These are phyloP conservation scores for Poeciliopsis occidentalis DNA, from an alignment of 2,113 vertebrate species.

Conservation along the genomic window DNA sequence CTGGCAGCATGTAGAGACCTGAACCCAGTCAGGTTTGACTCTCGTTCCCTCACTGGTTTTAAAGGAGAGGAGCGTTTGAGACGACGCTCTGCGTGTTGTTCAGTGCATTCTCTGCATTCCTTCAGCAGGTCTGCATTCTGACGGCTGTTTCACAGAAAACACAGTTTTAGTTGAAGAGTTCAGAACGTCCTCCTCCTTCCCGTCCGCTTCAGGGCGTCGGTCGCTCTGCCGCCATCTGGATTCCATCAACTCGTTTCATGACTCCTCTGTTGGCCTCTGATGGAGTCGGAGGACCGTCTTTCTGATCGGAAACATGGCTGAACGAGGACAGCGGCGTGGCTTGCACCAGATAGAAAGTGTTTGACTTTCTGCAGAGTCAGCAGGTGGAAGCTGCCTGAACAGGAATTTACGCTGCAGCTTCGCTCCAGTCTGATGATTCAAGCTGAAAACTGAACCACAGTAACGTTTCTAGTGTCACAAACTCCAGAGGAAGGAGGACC, in stretches of 20 bases:
- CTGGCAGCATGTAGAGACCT: too few relatives aligned
- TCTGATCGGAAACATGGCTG: neutral
- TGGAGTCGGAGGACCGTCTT: neutral
- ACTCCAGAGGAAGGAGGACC: too few relatives aligned
- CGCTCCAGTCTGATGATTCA: neutral
- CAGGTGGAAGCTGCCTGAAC: neutral
- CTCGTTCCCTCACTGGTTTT: too few relatives aligned
- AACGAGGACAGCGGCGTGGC: neutral
- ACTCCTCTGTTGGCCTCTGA: neutral
- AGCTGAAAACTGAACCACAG: neutral
- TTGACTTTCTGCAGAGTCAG: neutral
- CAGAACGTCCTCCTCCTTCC: too few relatives aligned
- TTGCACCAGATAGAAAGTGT: neutral
- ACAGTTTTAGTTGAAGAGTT: too few relatives aligned
- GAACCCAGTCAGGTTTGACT: too few relatives aligned
- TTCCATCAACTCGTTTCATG: accelerated
- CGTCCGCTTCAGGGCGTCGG: neutral
- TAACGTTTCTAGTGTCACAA: neutral
- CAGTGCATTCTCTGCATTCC: too few relatives aligned
- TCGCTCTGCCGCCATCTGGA: neutral
- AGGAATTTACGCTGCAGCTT: neutral
- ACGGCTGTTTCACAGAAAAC: too few relatives aligned
- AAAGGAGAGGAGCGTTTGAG: too few relatives aligned
- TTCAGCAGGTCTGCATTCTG: too few relatives aligned
- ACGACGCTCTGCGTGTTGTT: too few relatives aligned